Evolutionary conservation across 2,113 vertebrate genomes (phyloP).

Genomic region (Gopherus flavomarginatus): DNA sequence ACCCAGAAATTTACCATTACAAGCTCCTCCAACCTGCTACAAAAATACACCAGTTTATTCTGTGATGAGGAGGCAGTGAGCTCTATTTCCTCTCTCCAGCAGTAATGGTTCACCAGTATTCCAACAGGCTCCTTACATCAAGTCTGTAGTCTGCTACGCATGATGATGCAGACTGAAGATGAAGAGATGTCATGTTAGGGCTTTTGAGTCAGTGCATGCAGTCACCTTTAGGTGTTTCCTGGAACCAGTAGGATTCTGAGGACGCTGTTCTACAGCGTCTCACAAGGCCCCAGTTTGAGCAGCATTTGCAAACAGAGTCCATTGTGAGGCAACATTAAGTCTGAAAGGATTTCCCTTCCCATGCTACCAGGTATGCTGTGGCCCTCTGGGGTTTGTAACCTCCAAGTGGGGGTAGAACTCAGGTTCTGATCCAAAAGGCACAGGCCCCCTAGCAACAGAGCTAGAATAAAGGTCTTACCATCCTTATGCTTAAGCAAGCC

Average conservation of each 20-base stretch:
- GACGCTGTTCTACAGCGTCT: neutral
- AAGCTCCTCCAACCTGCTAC: neutral
- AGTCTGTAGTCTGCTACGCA: fast-evolving
- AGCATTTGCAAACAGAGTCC: neutral
- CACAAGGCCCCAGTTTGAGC: neutral
- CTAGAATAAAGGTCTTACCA: neutral
- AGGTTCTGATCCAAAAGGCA: neutral
- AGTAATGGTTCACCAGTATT: neutral
- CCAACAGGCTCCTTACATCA: neutral
- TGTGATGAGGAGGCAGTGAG: neutral
- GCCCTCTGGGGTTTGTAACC: too few relatives aligned
- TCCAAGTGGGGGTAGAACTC: neutral
- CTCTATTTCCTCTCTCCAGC: neutral
- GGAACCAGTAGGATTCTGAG: neutral
- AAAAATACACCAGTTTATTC: neutral
- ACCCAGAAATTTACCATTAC: neutral
- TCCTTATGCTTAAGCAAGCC: neutral
- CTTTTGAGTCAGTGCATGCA: neutral
- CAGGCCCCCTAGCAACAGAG: neutral
- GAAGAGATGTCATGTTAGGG: neutral
- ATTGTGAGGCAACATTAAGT: neutral
- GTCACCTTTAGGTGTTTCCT: neutral
- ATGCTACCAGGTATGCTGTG: too few relatives aligned
- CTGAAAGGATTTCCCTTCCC: neutral
- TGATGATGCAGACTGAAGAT: neutral